Conservation (phyloP, 2,113 vertebrate genomes). For the Istiophorus platypterus region DNA sequence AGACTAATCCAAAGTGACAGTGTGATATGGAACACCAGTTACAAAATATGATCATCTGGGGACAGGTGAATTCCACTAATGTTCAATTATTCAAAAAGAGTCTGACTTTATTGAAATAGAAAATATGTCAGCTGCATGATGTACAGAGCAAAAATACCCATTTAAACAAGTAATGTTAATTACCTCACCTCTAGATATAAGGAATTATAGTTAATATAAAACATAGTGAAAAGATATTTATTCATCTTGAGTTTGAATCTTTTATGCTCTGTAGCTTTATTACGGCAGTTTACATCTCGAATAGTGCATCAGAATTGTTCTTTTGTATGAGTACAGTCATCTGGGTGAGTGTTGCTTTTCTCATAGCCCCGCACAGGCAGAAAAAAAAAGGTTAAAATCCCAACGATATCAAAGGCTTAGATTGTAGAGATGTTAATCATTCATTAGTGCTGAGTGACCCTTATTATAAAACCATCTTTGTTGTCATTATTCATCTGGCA, state of each 20-base stretch:
- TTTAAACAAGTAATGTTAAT: constrained; percentile 48
- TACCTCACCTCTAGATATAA: constrained; percentile 11
- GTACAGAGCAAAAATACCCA: constrained; percentile 39
- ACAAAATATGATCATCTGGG: constrained; percentile 70
- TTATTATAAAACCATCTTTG: constrained; percentile 80
- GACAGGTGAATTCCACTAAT: constrained; percentile 67
- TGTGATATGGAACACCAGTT: constrained; percentile 54
- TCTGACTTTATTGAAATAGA: constrained; percentile 55
- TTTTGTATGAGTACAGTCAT: constrained; percentile 12
- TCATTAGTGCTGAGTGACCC: constrained; percentile 72
- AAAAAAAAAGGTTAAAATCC: constrained; percentile 6
- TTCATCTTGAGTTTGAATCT: constrained; percentile 13
- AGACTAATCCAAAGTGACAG: constrained; percentile 54
- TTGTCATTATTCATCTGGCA: constrained; percentile 78
- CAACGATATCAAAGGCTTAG: constrained; percentile 45
- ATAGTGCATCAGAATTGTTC: neutral
- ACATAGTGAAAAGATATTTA: constrained; percentile 30
- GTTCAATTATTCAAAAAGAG: constrained; percentile 60
- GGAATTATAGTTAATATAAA: constrained; percentile 36
- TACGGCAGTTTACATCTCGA: constrained; percentile 10
- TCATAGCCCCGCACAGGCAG: constrained; percentile 13
- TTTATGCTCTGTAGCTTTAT: constrained; percentile 9
- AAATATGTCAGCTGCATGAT: constrained; percentile 56
- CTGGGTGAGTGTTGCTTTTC: neutral
- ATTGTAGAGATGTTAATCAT: constrained; percentile 64